Evolutionary conservation across 35 echinoderm and acorn worm species (phyloP).

Genomic region (Amphiura filiformis): DNA sequence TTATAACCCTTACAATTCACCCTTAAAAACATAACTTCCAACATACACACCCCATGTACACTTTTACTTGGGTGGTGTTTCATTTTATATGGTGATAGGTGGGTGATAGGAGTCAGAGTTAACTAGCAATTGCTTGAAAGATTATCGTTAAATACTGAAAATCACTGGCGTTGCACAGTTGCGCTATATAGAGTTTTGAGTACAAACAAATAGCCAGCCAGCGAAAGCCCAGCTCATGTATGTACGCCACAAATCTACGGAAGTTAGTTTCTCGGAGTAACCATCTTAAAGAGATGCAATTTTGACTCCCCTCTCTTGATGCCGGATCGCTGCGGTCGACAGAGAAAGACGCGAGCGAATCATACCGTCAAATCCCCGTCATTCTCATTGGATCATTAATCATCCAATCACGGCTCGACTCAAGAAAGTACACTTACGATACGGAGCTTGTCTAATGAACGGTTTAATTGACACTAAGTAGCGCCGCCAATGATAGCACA

Average conservation of each 20-base stretch:
- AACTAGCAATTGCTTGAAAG: conserved; percentile 7
- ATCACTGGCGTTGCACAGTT: conserved; percentile 17
- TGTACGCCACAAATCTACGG: not conserved
- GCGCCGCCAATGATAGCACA: not conserved
- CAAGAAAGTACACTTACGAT: conserved; percentile 1
- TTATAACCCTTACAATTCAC: conserved; percentile 11
- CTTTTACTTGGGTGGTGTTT: conserved; percentile 22
- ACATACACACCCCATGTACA: not conserved
- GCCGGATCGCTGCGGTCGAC: too few relatives aligned
- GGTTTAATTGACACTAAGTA: not conserved
- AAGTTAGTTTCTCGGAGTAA: not conserved
- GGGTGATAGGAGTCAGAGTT: not conserved
- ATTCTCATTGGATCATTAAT: not conserved
- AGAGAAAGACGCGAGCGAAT: too few relatives aligned
- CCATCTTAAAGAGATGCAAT: not conserved
- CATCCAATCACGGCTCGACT: not conserved
- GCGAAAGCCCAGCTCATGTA: not conserved
- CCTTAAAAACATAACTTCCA: conserved; percentile 21
- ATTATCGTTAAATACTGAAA: not conserved
- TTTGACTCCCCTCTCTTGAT: not conserved
- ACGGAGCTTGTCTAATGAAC: not conserved
- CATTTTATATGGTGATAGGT: too few relatives aligned
- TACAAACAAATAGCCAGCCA: not conserved
- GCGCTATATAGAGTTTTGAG: not conserved
- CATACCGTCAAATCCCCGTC: not conserved